A percentile compares a stretch with the other conserved stretches of the same genome.
phyloP scores from a whole-genome alignment of 2,113 vertebrate genomes.

The Galemys pyrenaicus region DNA sequence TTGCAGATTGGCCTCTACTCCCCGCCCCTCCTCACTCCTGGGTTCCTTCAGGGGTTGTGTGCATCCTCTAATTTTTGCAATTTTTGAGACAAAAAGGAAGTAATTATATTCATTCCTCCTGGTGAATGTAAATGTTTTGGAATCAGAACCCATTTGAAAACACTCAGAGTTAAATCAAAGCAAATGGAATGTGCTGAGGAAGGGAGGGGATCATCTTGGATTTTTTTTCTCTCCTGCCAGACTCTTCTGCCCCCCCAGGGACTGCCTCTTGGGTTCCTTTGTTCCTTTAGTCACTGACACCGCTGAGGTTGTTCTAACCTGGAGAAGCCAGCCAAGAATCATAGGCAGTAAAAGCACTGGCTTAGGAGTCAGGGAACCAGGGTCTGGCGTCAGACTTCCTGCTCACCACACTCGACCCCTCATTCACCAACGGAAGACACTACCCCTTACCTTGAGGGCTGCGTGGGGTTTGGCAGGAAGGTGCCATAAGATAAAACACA shows the following conservation, averaged over 20 bases:
- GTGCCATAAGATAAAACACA: neutral
- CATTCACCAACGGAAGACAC: neutral
- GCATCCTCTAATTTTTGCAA: constrained; percentile 50
- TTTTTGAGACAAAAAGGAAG: constrained; percentile 46
- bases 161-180: neutral
- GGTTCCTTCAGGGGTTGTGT: constrained; percentile 40
- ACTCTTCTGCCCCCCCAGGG: neutral
- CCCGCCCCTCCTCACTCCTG: constrained; percentile 30
- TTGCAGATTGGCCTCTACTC: constrained; percentile 22
- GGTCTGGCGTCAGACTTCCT: neutral
- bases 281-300: neutral
- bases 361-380: neutral
- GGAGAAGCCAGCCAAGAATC: neutral
- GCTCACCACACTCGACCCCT: neutral
- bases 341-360: neutral
- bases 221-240: neutral
- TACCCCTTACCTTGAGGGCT: neutral
- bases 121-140: constrained; percentile 62
- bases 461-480: neutral
- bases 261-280: neutral
- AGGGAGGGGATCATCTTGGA: neutral
- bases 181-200: neutral
- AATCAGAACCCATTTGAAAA: constrained; percentile 47
- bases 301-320: neutral
- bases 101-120: constrained; percentile 46